Evolutionary conservation across 2,113 vertebrate species (phyloP).

Genomic region (Tupaia tana): DNA sequence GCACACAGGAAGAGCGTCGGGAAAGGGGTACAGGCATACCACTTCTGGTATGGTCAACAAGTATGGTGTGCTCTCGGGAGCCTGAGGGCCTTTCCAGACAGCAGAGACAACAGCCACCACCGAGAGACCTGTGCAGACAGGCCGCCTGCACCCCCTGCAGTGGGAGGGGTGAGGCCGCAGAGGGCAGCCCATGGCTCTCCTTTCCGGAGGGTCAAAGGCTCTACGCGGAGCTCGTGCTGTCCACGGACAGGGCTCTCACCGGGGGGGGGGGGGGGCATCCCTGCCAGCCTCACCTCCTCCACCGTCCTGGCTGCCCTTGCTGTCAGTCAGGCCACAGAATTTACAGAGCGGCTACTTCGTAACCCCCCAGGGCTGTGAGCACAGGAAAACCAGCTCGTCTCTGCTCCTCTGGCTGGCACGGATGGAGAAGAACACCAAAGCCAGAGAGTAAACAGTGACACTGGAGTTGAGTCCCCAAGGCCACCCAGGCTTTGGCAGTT

Average conservation of each 20-base stretch:
- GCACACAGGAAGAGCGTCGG: fast-evolving
- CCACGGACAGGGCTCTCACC: background rate
- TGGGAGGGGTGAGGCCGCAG: no score
- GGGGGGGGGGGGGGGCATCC: no score
- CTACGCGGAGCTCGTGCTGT: no score
- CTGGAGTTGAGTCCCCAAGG: fast-evolving
- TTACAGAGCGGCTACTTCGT: fast-evolving
- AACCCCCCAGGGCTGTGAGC: fast-evolving
- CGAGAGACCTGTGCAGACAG: background rate
- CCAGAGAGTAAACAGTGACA: no score
- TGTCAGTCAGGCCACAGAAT: no score
- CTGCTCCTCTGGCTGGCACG: no score
- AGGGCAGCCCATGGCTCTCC: no score
- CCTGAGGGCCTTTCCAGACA: fast-evolving
- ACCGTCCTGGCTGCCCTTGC: fast-evolving
- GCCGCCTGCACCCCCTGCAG: background rate
- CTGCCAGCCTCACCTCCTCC: background rate
- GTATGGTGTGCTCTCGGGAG: fast-evolving
- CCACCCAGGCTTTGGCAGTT: background rate
- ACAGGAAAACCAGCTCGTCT: fast-evolving
- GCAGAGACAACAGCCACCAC: no score
- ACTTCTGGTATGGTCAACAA: fast-evolving
- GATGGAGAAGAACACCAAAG: no score
- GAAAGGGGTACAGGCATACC: background rate
- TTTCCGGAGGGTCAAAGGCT: background rate